A percentile compares a stretch with the other conserved stretches of the same genome.
Evolutionary conservation across 2,888 invertebrate species (phyloP).

Genomic region (Acheta domesticus): DNA sequence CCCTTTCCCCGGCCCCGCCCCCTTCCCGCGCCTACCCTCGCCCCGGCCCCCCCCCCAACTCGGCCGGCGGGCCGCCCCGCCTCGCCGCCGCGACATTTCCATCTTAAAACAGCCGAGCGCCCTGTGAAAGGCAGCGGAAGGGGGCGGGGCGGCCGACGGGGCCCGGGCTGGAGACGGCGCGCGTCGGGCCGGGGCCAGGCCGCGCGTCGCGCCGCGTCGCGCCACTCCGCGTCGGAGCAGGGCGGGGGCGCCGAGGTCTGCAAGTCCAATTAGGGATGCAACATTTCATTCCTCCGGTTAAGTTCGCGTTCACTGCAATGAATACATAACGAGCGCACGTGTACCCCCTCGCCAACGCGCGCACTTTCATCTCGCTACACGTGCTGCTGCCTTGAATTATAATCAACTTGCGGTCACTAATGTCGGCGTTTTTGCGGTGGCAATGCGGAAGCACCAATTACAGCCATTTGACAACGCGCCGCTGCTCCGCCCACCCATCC

Average conservation of each 20-base stretch:
- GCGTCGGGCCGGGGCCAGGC: neutral
- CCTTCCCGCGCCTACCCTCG: neutral
- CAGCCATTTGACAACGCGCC: neutral
- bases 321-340: constrained; percentile 7
- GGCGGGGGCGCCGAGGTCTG: neutral
- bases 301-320: constrained; percentile 3
- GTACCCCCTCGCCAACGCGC: neutral
- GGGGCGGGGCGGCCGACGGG: neutral
- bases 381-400: neutral
- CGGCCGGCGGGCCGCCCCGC: neutral
- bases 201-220: neutral
- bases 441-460: neutral
- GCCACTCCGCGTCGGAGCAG: neutral
- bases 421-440: constrained; percentile 5
- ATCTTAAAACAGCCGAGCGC: constrained; percentile 7
- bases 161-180: neutral
- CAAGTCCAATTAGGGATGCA: constrained; percentile 18
- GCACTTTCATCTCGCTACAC: neutral
- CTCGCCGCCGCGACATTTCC: neutral
- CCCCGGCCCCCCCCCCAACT: neutral
- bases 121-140: neutral
- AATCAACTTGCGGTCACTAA: neutral
- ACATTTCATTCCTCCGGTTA: constrained; percentile 10
- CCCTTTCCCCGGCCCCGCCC: neutral
- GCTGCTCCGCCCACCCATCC: neutral